These are phyloP conservation scores for Artibeus jamaicensis DNA, from an alignment of 2,797 vertebrate species.

Conservation along the genomic window DNA sequence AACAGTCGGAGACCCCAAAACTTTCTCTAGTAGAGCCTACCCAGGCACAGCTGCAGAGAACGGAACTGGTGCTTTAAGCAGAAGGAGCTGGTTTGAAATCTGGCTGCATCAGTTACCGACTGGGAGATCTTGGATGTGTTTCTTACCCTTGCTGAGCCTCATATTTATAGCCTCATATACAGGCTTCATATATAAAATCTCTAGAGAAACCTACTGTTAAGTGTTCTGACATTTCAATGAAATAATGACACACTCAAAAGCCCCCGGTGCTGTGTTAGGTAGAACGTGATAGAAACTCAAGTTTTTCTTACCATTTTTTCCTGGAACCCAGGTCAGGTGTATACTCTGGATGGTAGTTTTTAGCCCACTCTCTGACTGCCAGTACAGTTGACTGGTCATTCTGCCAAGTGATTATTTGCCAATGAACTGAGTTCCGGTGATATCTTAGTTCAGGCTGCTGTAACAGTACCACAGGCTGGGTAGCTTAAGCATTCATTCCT, in stretches of 20 bases:
- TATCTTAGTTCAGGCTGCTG: not conserved
- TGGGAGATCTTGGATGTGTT: not conserved
- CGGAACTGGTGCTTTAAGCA: not conserved
- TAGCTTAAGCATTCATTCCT: not conserved
- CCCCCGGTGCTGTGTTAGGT: not conserved
- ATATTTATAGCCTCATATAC: too few species aligned
- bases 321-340: not conserved
- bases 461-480: not conserved
- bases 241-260: not conserved
- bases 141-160: not conserved
- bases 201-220: not conserved
- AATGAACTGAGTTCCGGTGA: not conserved
- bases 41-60: not conserved
- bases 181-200: not conserved
- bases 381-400: not conserved
- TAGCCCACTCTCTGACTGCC: not conserved
- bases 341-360: not conserved
- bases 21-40: not conserved
- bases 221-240: not conserved
- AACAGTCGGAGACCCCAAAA: not conserved
- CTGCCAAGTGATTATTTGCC: not conserved
- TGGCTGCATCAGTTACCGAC: not conserved
- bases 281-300: not conserved
- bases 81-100: not conserved
- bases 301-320: not conserved